phyloP scores from a whole-genome alignment of 1,140 invertebrate genomes.

The Drosophila ogumai region DNA sequence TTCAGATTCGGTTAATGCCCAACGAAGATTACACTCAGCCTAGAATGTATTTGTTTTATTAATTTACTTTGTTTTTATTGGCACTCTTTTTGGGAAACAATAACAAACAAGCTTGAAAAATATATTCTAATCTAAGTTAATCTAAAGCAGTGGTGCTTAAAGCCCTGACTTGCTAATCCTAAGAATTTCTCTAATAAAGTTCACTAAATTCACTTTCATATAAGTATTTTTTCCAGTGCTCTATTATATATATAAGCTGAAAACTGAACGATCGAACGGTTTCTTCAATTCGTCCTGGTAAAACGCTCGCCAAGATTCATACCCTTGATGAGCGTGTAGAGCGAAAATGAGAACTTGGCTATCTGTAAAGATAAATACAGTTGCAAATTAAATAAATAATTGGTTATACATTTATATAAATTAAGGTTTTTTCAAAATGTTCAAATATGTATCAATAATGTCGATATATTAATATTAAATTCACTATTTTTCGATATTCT shows the following conservation, averaged over 20 bases:
- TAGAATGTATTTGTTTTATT: too few relatives aligned
- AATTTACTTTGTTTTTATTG: not conserved
- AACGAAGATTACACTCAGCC: not conserved
- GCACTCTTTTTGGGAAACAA: not conserved
- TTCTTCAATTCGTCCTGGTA: slow-evolving; percentile 25
- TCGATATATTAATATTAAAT: too few relatives aligned
- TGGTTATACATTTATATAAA: too few relatives aligned
- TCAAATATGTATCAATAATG: too few relatives aligned
- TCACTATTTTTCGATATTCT: too few relatives aligned
- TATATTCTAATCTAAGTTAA: not conserved
- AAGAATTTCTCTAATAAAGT: not conserved
- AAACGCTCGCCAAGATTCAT: slow-evolving; percentile 57
- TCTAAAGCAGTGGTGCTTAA: not conserved
- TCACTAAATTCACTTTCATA: not conserved
- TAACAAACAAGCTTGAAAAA: not conserved
- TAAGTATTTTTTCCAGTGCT: not conserved
- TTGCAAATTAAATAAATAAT: too few relatives aligned
- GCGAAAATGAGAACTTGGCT: slow-evolving; percentile 64
- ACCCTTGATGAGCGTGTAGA: slow-evolving; percentile 63
- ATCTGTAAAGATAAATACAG: slow-evolving; percentile 28
- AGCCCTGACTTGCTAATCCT: not conserved
- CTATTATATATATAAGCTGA: not conserved
- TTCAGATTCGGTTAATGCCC: slow-evolving; percentile 2
- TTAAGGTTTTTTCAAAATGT: too few relatives aligned
- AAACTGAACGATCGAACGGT: not conserved